Evolutionary conservation across 2,888 invertebrate species (phyloP).

Genomic region (Cremastinae sp.): DNA sequence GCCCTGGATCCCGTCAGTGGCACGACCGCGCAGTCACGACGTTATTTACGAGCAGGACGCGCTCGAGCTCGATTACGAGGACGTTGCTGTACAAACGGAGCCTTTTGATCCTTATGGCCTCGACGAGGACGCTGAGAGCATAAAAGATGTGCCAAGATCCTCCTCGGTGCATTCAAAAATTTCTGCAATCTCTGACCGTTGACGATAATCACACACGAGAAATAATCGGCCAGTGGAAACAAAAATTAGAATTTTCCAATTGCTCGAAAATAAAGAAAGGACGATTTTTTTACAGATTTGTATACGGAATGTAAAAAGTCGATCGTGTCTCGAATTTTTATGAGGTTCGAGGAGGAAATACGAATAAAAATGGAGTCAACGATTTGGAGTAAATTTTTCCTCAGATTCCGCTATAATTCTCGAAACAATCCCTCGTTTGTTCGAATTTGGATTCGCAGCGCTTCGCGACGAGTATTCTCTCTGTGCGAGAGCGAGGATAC

Average conservation of each 20-base stretch:
- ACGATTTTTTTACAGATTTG: not conserved
- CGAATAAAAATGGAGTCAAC: not conserved
- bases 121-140: constrained; percentile 72
- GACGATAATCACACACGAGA: not conserved
- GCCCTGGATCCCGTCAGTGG: constrained; percentile 82
- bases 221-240: not conserved
- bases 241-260: not conserved
- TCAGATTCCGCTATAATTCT: constrained; percentile 36
- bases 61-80: constrained; percentile 78
- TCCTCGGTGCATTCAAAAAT: constrained; percentile 72
- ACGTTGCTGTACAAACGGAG: constrained; percentile 78
- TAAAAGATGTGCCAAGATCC: constrained; percentile 71
- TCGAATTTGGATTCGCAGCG: constrained; percentile 4
- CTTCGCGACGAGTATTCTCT: not conserved
- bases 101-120: constrained; percentile 73
- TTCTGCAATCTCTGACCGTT: constrained; percentile 59
- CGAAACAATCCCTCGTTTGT: constrained; percentile 49
- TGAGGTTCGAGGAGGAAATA: not conserved
- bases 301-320: not conserved
- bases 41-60: constrained; percentile 78
- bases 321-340: not conserved
- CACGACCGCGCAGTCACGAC: constrained; percentile 77
- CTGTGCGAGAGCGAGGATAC: constrained; percentile 25
- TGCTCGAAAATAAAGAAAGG: not conserved
- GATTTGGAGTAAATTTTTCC: not conserved